Evolutionary conservation across 2,797 vertebrate genomes (phyloP).

Genomic region (Orestias chungarensis): DNA sequence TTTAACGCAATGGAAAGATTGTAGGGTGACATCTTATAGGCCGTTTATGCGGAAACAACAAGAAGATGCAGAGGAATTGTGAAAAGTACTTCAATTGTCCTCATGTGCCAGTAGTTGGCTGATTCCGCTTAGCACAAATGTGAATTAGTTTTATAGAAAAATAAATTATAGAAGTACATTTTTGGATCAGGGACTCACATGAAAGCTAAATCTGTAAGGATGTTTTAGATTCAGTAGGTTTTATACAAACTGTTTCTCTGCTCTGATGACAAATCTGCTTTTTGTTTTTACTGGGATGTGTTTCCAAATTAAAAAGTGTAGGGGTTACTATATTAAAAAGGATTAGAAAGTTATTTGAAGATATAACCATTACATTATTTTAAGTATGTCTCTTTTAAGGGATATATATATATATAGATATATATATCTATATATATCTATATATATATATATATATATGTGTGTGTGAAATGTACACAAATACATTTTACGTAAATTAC

Average conservation of each 20-base stretch:
- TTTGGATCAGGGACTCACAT: background rate
- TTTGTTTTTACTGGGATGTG: background rate
- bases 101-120: background rate
- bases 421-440: background rate
- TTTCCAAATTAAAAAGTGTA: too few species aligned
- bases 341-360: too few species aligned
- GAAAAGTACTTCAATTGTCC: background rate
- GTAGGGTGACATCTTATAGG: too few species aligned
- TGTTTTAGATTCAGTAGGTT: background rate
- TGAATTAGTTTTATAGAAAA: background rate
- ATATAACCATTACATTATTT: too few species aligned
- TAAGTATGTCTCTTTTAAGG: background rate
- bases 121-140: too few species aligned
- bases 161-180: background rate
- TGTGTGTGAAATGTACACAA: background rate
- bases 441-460: background rate
- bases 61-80: background rate
- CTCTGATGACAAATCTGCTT: background rate
- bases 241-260: background rate
- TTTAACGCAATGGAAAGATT: too few species aligned
- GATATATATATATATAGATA: background rate
- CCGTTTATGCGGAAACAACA: background rate
- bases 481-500: too few species aligned
- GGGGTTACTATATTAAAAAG: too few species aligned
- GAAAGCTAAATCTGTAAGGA: background rate